Percentiles rank a stretch among this genome's conserved stretches.
phyloP scores from a whole-genome alignment of 1,140 invertebrate genomes.

The Lepidurus apus region DNA sequence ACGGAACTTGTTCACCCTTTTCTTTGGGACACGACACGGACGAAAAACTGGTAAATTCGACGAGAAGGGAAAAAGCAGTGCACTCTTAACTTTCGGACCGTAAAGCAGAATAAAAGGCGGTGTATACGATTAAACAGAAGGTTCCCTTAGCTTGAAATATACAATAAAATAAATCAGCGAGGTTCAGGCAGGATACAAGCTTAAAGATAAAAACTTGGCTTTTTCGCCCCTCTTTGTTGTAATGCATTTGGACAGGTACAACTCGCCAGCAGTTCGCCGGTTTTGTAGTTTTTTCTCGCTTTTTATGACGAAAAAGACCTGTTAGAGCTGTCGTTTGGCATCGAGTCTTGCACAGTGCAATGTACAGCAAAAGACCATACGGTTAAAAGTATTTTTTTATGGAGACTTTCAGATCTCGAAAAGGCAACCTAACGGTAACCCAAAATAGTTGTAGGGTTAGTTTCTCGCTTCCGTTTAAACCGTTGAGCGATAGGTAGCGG shows the following conservation, averaged over 20 bases:
- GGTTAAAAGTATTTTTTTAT: background rate
- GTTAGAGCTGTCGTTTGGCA: background rate
- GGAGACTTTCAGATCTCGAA: background rate
- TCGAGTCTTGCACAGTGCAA: background rate
- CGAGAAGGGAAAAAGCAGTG: background rate
- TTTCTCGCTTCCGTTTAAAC: background rate
- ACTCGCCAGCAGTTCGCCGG: background rate
- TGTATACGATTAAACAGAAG: background rate
- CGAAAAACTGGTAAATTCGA: constrained; percentile 1
- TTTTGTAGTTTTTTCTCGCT: background rate
- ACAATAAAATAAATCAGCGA: too few species aligned
- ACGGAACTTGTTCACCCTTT: too few species aligned
- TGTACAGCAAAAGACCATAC: background rate
- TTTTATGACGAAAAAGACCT: background rate
- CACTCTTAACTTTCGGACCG: background rate
- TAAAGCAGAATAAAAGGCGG: constrained; percentile 6
- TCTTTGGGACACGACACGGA: too few species aligned
- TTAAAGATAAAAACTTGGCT: background rate
- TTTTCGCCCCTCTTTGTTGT: too few species aligned
- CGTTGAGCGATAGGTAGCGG: background rate
- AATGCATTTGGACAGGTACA: background rate
- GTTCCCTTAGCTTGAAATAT: background rate
- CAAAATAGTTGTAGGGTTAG: background rate
- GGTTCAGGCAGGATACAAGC: background rate
- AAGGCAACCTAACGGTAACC: background rate